A percentile compares a stretch with the other conserved stretches of the same genome.
Conservation (phyloP, 2,888 invertebrate species). For the Teleogryllus oceanicus region DNA sequence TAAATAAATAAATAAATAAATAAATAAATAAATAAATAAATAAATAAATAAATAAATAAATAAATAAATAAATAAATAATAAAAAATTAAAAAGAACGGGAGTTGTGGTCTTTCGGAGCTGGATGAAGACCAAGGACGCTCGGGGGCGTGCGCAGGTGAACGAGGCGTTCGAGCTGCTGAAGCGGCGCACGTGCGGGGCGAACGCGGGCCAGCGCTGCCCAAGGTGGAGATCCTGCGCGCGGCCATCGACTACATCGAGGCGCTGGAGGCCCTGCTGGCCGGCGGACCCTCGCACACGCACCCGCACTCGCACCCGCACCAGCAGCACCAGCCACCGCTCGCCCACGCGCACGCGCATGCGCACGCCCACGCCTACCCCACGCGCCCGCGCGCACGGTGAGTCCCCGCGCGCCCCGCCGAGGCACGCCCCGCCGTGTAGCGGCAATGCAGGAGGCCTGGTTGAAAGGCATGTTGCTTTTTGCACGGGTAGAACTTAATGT, state of each 20-base stretch:
- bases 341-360: neutral
- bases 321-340: neutral
- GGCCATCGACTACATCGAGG: conserved; percentile 97
- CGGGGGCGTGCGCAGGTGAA: conserved; percentile 68
- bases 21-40: no score
- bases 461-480: no score
- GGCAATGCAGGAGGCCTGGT: neutral
- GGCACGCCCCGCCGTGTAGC: neutral
- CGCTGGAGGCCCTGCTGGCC: conserved; percentile 71
- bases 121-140: no score
- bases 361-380: neutral
- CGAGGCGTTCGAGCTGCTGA: conserved; percentile 94
- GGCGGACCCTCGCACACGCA: neutral
- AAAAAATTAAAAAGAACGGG: no score
- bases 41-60: no score
- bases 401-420: neutral
- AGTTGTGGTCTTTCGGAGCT: no score
- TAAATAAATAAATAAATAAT: no score
- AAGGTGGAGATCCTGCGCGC: conserved; percentile 96
- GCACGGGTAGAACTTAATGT: no score
- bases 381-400: neutral
- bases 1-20: no score
- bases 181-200: conserved; percentile 79
- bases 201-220: conserved; percentile 95
- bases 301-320: neutral